phyloP scores from a whole-genome alignment of 2,797 vertebrate genomes.

The Siniperca undulata region DNA sequence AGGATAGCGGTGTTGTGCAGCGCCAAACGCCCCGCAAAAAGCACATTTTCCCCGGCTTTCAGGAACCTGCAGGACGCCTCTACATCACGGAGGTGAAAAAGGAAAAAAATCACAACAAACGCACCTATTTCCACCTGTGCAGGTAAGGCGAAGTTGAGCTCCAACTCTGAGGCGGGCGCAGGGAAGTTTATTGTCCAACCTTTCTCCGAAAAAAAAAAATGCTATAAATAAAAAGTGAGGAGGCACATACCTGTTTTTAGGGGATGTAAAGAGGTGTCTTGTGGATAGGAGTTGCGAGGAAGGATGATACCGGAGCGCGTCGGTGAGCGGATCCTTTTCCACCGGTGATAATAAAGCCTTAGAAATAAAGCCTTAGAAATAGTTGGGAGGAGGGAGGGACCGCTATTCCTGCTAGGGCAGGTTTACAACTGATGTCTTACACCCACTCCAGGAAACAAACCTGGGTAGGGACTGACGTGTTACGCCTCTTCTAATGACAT shows the following conservation, averaged over 20 bases:
- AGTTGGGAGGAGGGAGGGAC: constrained; percentile 93
- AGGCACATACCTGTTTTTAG: constrained; percentile 72
- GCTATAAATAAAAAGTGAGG: constrained; percentile 30
- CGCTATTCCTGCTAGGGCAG: constrained; percentile 99
- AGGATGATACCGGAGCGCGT: constrained; percentile 82
- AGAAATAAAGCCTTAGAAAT: constrained; percentile 93
- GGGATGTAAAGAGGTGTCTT: constrained; percentile 43
- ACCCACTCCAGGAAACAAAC: constrained; percentile 99
- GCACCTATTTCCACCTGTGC: constrained; percentile 80
- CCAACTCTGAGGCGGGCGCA: constrained; percentile 59
- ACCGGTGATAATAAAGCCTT: constrained; percentile 90
- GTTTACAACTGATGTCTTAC: constrained; percentile 99
- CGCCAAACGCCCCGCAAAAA: constrained; percentile 50
- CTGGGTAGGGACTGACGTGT: constrained; percentile 99
- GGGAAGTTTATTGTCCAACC: constrained; percentile 65
- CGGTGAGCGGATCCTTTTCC: constrained; percentile 85
- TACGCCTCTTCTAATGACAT: constrained; percentile 99
- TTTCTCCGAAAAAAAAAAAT: constrained; percentile 16
- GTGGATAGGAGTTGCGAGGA: constrained; percentile 84
- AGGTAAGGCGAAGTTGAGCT: constrained; percentile 74
- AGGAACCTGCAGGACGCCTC: constrained; percentile 35
- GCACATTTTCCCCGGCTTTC: constrained; percentile 38
- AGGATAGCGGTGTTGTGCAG: constrained; percentile 41
- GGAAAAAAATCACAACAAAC: constrained; percentile 16
- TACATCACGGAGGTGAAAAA: constrained; percentile 12